A percentile compares a stretch with the other conserved stretches of the same genome.
Conservation (phyloP, 2,888 invertebrate species). For the Catonia carolina region DNA sequence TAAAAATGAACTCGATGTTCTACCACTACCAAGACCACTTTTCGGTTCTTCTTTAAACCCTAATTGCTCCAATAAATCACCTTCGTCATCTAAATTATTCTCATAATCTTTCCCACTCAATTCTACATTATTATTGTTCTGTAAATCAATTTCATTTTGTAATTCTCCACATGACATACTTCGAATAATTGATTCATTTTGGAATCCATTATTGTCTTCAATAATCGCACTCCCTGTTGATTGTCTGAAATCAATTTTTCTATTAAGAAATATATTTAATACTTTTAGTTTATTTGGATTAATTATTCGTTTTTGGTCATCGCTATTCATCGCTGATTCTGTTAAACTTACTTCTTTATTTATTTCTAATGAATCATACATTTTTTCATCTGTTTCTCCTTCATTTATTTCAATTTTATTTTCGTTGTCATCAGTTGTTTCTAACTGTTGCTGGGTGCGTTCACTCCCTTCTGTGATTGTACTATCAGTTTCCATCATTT, state of each 20-base stretch:
- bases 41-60: constrained; percentile 19
- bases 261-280: background rate
- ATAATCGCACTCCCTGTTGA: background rate
- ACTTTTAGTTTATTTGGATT: background rate
- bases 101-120: background rate
- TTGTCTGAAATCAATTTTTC: background rate
- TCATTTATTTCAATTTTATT: background rate
- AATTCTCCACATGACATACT: constrained; percentile 9
- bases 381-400: background rate
- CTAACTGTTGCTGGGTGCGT: too few species aligned
- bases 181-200: background rate
- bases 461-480: background rate
- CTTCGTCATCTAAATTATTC: constrained; percentile 13
- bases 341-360: background rate
- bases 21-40: background rate
- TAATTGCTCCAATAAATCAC: constrained; percentile 19
- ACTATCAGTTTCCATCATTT: constrained; percentile 11
- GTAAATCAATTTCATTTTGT: background rate
- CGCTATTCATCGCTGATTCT: too few species aligned
- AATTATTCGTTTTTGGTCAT: background rate
- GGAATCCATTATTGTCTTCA: background rate
- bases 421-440: background rate
- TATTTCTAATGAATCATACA: constrained; percentile 6
- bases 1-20: background rate
- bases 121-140: background rate